A percentile compares a stretch with the other conserved stretches of the same genome.
phyloP scores from a whole-genome alignment of 1,140 invertebrate genomes.

The Dendrolimus kikuchii region DNA sequence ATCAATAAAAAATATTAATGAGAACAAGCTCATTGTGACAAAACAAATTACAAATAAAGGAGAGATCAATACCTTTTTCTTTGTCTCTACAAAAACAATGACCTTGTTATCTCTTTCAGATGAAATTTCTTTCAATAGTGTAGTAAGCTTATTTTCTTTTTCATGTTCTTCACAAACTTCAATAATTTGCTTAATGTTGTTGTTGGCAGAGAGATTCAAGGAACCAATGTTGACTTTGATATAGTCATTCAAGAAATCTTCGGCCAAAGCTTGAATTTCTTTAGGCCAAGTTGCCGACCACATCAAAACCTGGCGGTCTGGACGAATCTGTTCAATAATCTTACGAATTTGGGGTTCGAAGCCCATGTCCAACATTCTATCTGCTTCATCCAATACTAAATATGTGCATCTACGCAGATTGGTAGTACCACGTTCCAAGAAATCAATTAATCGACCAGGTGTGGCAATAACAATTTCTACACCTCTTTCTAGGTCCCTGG shows the following conservation, averaged over 20 bases:
- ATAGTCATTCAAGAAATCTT: constrained; percentile 95
- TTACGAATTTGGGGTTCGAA: constrained; percentile 99
- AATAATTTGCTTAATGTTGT: constrained; percentile 97
- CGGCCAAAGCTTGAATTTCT: constrained; percentile 94
- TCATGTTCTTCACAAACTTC: constrained; percentile 95
- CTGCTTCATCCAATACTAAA: constrained; percentile 96
- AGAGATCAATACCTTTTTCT: constrained; percentile 81
- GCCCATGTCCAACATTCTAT: constrained; percentile 95
- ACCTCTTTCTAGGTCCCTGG: constrained; percentile 91
- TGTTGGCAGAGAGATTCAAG: constrained; percentile 93
- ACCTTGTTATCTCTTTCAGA: constrained; percentile 93
- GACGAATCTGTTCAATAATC: constrained; percentile 96
- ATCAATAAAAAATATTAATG: background rate
- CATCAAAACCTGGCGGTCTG: constrained; percentile 97
- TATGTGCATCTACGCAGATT: constrained; percentile 94
- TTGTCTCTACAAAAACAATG: constrained; percentile 98
- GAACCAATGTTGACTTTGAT: constrained; percentile 96
- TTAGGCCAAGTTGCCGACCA: constrained; percentile 99
- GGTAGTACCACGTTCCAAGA: constrained; percentile 93
- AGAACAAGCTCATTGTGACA: too few relatives aligned
- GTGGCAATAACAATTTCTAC: constrained; percentile 96
- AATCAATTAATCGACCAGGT: constrained; percentile 97
- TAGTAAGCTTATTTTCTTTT: constrained; percentile 87
- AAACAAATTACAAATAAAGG: background rate
- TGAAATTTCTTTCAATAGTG: constrained; percentile 88